phyloP scores from a whole-genome alignment of 2,888 invertebrate genomes.

The Agrochola macilenta region DNA sequence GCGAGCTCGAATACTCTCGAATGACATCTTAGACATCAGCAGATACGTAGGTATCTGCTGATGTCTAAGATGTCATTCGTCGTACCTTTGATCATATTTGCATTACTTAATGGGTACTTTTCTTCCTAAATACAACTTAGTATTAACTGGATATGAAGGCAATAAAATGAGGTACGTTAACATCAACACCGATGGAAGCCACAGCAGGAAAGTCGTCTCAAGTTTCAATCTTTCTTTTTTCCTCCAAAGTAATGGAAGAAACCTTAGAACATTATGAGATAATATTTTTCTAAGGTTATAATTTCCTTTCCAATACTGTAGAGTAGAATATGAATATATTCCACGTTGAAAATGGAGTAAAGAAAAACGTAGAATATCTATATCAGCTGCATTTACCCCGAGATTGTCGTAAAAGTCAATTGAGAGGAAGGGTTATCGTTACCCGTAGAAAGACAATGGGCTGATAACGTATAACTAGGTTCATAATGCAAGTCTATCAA shows the following conservation, averaged over 20 bases:
- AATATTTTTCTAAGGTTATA: slow-evolving; percentile 3
- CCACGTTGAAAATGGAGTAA: slow-evolving; percentile 13
- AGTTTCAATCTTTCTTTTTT: slow-evolving; percentile 45
- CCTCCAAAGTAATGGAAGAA: slow-evolving; percentile 38
- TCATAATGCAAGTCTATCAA: slow-evolving; percentile 41
- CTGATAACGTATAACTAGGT: slow-evolving; percentile 44
- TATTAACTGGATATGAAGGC: slow-evolving; percentile 8
- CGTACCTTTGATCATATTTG: not conserved
- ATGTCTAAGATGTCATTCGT: too few species aligned
- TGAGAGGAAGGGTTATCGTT: slow-evolving; percentile 53
- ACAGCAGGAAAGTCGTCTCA: slow-evolving; percentile 15
- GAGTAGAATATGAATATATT: slow-evolving; percentile 9
- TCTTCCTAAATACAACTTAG: not conserved
- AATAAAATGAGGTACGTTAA: slow-evolving; percentile 16
- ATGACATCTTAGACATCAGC: slow-evolving; percentile 8
- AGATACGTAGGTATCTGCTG: not conserved
- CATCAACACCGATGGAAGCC: slow-evolving; percentile 36
- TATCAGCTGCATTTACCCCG: slow-evolving; percentile 58
- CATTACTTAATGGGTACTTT: not conserved
- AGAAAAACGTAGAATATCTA: slow-evolving; percentile 35
- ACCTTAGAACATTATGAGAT: not conserved
- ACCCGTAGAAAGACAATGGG: slow-evolving; percentile 40
- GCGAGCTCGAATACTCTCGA: slow-evolving; percentile 29
- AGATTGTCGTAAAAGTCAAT: slow-evolving; percentile 50
- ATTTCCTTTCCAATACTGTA: slow-evolving; percentile 8